Conservation (phyloP, 2,797 vertebrate genomes). For the Eospalax fontanierii region DNA sequence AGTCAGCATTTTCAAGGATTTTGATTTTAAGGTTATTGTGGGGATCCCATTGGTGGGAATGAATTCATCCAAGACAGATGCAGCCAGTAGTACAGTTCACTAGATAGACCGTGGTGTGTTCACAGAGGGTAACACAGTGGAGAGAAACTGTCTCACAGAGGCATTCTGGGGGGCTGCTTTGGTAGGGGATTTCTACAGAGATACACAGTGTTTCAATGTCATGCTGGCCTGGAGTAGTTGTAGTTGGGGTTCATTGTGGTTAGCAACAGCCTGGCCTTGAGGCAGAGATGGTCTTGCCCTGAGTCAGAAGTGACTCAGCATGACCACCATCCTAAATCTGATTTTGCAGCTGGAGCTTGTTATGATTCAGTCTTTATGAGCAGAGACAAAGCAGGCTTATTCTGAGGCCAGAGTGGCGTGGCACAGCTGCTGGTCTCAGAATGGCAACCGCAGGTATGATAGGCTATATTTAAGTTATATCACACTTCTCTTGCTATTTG, state of each 20-base stretch:
- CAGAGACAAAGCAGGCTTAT: neutral
- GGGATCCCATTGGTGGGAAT: neutral
- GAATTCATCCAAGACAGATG: neutral
- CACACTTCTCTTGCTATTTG: neutral
- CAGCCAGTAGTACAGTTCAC: neutral
- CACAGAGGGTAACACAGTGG: neutral
- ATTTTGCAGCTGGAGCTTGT: neutral
- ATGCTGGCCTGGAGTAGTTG: neutral
- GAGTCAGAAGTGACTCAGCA: neutral
- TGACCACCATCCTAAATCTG: neutral
- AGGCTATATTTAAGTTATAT: neutral
- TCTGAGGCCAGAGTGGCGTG: neutral
- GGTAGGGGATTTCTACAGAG: neutral
- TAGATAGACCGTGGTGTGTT: neutral
- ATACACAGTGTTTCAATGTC: neutral
- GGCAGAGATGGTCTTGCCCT: neutral
- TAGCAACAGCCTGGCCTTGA: neutral
- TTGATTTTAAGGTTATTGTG: conserved; percentile 23
- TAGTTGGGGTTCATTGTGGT: neutral
- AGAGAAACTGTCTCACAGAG: neutral
- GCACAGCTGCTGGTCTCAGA: neutral
- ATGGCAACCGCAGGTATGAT: neutral
- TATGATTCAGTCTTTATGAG: neutral
- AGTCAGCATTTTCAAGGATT: conserved; percentile 25
- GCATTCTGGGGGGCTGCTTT: neutral